Conservation (phyloP, 2,113 vertebrate genomes). For the Odocoileus virginianus region DNA sequence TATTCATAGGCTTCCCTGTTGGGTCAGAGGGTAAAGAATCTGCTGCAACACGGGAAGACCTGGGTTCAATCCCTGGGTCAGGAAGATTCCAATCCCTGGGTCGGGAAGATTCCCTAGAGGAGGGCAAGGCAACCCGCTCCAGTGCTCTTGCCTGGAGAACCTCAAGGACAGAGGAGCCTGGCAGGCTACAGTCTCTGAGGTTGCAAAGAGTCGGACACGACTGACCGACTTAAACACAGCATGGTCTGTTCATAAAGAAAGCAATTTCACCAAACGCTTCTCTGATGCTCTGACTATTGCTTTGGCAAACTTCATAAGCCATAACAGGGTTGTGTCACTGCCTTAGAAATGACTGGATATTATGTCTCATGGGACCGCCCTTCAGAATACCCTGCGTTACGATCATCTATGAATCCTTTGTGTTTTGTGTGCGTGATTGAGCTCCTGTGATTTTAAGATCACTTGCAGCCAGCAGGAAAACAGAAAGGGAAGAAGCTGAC, state of each 20-base stretch:
- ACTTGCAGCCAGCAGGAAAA: neutral
- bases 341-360: neutral
- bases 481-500: fast-evolving
- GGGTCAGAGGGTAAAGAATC: neutral
- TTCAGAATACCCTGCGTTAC: neutral
- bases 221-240: neutral
- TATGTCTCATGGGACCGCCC: neutral
- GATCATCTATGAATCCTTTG: neutral
- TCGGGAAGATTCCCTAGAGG: neutral
- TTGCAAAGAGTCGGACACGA: fast-evolving
- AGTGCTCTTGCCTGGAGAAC: neutral
- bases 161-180: neutral
- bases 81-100: neutral
- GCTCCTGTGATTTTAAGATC: neutral
- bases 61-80: neutral
- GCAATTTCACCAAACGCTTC: fast-evolving
- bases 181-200: fast-evolving
- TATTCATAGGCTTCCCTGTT: neutral
- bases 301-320: neutral
- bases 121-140: neutral
- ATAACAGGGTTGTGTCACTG: fast-evolving
- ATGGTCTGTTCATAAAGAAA: neutral
- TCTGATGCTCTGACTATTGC: neutral
- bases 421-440: neutral
- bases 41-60: neutral